Percentiles rank a stretch among this genome's conserved stretches.
These are phyloP conservation scores for Cataglyphis albicans DNA, from an alignment of 2,888 invertebrate genomes.

Conservation along the genomic window DNA sequence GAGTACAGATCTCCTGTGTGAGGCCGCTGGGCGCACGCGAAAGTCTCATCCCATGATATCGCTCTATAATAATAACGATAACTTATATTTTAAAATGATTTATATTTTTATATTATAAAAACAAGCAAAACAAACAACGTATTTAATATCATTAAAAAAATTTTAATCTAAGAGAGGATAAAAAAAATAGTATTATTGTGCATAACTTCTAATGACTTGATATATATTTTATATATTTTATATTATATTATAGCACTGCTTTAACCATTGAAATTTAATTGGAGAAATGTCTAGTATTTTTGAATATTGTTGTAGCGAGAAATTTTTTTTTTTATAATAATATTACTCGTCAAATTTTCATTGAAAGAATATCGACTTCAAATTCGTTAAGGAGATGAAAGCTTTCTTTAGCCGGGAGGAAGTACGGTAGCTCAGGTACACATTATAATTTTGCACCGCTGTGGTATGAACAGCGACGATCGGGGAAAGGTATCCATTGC, in stretches of 20 bases:
- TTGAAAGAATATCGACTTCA: not conserved
- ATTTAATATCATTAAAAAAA: not conserved
- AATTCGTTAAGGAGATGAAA: constrained; percentile 3
- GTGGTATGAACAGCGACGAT: constrained; percentile 61
- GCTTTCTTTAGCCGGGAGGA: constrained; percentile 15
- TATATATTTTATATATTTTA: not conserved
- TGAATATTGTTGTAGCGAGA: not conserved
- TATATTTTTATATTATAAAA: not conserved
- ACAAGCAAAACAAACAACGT: not conserved
- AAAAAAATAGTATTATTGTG: no score
- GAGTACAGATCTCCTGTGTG: constrained; percentile 8
- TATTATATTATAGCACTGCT: not conserved
- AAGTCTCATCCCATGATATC: not conserved
- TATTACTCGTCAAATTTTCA: not conserved
- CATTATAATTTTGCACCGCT: constrained; percentile 3
- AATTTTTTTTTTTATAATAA: not conserved
- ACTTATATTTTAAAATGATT: not conserved
- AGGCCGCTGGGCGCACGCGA: not conserved
- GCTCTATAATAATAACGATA: no score
- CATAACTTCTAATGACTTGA: not conserved
- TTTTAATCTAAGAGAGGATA: not conserved
- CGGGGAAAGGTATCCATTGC: constrained; percentile 69
- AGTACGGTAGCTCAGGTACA: constrained; percentile 39
- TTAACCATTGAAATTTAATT: not conserved
- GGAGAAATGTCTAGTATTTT: not conserved